Evolutionary conservation across 1,140 invertebrate species (phyloP).

Genomic region (Neelides sp.): DNA sequence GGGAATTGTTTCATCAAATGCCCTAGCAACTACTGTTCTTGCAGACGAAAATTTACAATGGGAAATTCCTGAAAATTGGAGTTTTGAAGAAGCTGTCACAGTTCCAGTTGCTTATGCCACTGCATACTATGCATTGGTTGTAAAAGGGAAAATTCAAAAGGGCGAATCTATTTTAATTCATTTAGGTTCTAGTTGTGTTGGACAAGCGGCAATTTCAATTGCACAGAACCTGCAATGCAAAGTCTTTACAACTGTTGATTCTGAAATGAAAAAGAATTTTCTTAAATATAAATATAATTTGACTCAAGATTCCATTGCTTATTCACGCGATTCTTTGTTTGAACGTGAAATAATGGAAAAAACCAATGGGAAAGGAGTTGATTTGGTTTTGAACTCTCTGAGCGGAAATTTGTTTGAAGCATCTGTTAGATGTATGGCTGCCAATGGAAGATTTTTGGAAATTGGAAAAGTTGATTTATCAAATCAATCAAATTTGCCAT

Average conservation of each 20-base stretch:
- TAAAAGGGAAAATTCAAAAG: conserved; percentile 45
- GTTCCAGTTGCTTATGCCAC: conserved; percentile 75
- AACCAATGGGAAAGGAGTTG: conserved; percentile 50
- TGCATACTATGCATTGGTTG: conserved; percentile 50
- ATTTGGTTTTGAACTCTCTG: conserved; percentile 53
- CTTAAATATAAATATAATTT: conserved; percentile 33
- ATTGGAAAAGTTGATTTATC: conserved; percentile 62
- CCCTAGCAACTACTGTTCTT: conserved; percentile 46
- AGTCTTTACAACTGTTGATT: conserved; percentile 41
- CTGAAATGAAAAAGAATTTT: conserved; percentile 36
- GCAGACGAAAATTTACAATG: conserved; percentile 52
- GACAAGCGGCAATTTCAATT: conserved; percentile 58
- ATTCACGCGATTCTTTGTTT: conserved; percentile 49
- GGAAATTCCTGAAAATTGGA: conserved; percentile 69
- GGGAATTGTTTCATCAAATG: conserved; percentile 49
- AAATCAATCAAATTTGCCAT: no score
- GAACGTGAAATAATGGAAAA: conserved; percentile 45
- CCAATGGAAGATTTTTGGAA: conserved; percentile 56
- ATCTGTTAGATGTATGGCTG: conserved; percentile 38
- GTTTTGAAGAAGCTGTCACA: conserved; percentile 71
- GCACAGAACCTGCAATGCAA: conserved; percentile 39
- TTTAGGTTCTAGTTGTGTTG: conserved; percentile 56
- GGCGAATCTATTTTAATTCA: conserved; percentile 59
- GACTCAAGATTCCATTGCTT: conserved; percentile 44
- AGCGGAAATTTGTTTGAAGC: conserved; percentile 49